A percentile compares a stretch with the other conserved stretches of the same genome.
Evolutionary conservation across 2,888 invertebrate genomes (phyloP).

Genomic region (Ochropacha duplaris): DNA sequence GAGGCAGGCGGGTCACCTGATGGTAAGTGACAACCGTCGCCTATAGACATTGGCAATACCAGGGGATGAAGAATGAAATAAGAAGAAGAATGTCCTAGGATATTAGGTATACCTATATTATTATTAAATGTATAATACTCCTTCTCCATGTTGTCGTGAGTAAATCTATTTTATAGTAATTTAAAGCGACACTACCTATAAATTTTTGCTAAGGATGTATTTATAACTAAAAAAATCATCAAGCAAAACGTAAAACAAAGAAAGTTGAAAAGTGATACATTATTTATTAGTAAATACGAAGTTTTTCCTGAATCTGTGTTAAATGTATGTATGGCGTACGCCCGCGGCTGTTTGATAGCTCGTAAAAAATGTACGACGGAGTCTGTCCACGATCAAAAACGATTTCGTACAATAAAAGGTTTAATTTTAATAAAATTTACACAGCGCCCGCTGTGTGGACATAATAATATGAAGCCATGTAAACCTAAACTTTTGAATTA

Average conservation of each 20-base stretch:
- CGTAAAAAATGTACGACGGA: constrained; percentile 19
- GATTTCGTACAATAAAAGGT: constrained; percentile 17
- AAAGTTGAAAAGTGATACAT: not conserved
- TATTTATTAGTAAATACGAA: not conserved
- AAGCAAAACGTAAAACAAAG: constrained; percentile 1
- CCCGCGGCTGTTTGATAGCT: constrained; percentile 8
- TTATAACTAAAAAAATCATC: not conserved
- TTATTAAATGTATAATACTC: too few species aligned
- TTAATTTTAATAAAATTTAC: constrained; percentile 13
- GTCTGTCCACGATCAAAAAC: constrained; percentile 16
- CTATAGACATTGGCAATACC: too few species aligned
- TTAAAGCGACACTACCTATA: too few species aligned
- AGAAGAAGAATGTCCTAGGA: too few species aligned
- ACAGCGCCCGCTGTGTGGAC: not conserved
- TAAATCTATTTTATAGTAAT: too few species aligned
- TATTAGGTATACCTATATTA: too few species aligned
- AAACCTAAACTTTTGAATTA: not conserved
- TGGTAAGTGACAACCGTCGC: too few species aligned
- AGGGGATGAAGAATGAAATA: too few species aligned
- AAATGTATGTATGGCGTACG: not conserved
- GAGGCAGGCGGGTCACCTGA: too few species aligned
- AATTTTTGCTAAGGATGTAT: not conserved
- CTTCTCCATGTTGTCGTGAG: too few species aligned
- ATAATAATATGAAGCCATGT: not conserved
- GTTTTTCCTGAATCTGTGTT: not conserved